These are phyloP conservation scores for Heterodera carotae DNA, from an alignment of 1,140 invertebrate species.

Conservation along the genomic window DNA sequence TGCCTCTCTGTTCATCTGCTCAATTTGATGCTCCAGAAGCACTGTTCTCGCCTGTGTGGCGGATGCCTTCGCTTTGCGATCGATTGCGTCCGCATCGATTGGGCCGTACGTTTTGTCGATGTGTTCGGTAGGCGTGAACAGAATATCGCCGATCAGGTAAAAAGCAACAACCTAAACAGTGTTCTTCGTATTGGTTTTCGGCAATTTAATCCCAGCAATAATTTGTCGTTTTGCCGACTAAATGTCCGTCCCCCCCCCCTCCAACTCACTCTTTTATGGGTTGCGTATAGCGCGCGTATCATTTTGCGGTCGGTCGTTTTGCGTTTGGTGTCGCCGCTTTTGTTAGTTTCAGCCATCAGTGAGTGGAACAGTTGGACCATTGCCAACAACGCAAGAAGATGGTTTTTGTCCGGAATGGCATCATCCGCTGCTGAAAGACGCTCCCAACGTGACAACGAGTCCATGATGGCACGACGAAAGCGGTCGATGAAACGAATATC, in stretches of 20 bases:
- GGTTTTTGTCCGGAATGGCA: conserved; percentile 69
- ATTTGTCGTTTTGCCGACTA: too few species aligned
- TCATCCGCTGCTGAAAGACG: conserved; percentile 62
- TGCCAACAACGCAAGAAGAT: conserved; percentile 69
- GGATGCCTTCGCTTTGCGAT: conserved; percentile 5
- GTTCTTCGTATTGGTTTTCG: too few species aligned
- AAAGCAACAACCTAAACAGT: conserved; percentile 32
- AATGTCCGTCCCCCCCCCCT: not conserved
- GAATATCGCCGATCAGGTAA: conserved; percentile 35
- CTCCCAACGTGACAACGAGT: conserved; percentile 48
- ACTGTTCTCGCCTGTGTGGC: conserved; percentile 1
- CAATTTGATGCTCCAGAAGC: conserved; percentile 45
- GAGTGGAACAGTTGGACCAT: conserved; percentile 16
- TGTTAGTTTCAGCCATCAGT: conserved; percentile 12
- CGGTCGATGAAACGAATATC: conserved; percentile 66
- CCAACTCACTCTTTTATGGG: conserved; percentile 73
- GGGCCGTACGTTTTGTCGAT: not conserved
- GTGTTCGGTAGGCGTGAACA: conserved; percentile 29
- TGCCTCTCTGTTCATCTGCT: conserved; percentile 30
- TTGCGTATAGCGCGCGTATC: conserved; percentile 75
- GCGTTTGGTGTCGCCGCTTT: not conserved
- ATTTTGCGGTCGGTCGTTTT: conserved; percentile 76
- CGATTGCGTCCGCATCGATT: conserved; percentile 25
- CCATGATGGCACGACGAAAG: conserved; percentile 72
- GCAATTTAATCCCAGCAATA: too few species aligned